Base-by-base conservation (phyloP, 2,888 invertebrate species). In the Dione juno region DNA sequence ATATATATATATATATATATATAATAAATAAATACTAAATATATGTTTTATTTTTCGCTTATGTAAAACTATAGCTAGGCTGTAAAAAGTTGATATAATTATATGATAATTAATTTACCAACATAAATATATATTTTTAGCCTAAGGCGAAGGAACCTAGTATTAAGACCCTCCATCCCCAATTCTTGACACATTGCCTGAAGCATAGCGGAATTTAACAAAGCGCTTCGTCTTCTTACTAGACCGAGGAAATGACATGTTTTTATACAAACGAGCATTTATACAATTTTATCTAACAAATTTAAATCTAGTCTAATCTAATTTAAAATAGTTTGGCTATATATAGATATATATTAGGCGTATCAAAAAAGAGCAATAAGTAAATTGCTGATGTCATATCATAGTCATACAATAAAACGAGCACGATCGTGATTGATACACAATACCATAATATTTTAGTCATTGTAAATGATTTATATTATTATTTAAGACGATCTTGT, bases 371-470 rank as follows among this genome's bases (percentile, higher is more conserved):
- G 16, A 19, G 11, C 19, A 50, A 58, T 35, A 58, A 19, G 11
- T 58, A 58, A 57, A 37, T 16, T 37, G 35, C 37, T 58, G 16
- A 19, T 13, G 19, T 50, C 19, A 43, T 61, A 61, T 9, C n/a
- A n/a, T n/a, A n/a, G n/a, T n/a, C n/a, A n/a, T n/a, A 43, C 14
- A 45, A 61, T n/a, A 61, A 41, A 41, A 50, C 9, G 14, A 14
- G 19, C 1, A n/a, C 54, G 54, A 53, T 53, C 53, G 28, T 53
- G 28, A 53, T 54, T 54, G 35, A 54, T 54, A 54, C 54, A n/a
- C 53, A 54, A 35, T 35, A 14, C n/a, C 1, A n/a, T 54, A n/a
- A n/a, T 53, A 53, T 28, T 54, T 54, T 35, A 54, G 35, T 54
- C 54, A n/a, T 54, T 35, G 35, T 54, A 35, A 35, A 35, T 54